Evolutionary conservation across 2,888 invertebrate genomes (phyloP), one percentile per base, ranked within the genome.

Genomic region (Sthenelais limicola): DNA sequence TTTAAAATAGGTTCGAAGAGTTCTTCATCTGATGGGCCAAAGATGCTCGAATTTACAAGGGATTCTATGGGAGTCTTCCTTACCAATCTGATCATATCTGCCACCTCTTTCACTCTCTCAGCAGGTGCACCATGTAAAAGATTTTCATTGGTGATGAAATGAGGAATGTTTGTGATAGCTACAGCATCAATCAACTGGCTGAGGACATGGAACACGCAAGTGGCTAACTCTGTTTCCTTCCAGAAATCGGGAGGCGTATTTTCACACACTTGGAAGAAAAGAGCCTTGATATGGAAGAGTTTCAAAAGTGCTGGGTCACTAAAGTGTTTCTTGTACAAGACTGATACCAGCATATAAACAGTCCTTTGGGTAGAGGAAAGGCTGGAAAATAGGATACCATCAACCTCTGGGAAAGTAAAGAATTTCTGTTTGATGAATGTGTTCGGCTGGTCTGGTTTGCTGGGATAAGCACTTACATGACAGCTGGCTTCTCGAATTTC

Each of bases 311-410:
- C 26, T 3, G 62, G 62, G 15, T 35, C 38, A 35, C 62, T 62
- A 26, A 62, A 62, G 24, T 62, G 62, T 26, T 62, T 62, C 21
- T 62, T 35, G 62, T 62, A 62, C 35, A 62, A 35, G 18, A 62
- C 12, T 1, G 62, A 62, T 9, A 62, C 38, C 3, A 38, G 15
- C 4, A 28, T 43, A 62, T 24, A 62, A 15, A 62, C 62, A 7
- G 62, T 21, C 24, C 62, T 38, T 24, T 62, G 62, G 12, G 35
- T 62, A 3, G 35, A 26, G 0, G 62, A 38, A 9, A 62, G 38
- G 15, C 38, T 21, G n/a, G 38, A 35, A 62, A 62, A 62, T 1
- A 62, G 38, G 9, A 62, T 62, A 35, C 43, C 43, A 24, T 62
- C 62, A 1, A 62, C 62, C 24, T 38, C 12, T 9, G 62, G 62